Conservation (phyloP, 2,113 vertebrate species). For the Erythrocebus patas region DNA sequence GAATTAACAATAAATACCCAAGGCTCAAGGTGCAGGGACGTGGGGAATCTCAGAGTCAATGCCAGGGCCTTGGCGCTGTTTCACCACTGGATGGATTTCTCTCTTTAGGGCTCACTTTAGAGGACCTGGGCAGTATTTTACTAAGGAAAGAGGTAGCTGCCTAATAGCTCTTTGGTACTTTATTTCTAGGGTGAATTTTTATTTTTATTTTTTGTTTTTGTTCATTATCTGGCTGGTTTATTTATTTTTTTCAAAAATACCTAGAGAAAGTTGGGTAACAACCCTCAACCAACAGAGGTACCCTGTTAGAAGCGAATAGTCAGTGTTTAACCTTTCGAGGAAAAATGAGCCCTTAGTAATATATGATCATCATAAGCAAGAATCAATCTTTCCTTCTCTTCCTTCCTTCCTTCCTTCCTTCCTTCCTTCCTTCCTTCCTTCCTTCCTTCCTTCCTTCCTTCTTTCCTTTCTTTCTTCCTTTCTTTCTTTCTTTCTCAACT, state of each 20-base stretch:
- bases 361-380: background rate
- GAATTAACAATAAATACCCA: background rate
- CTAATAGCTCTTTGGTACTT: background rate
- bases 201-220: background rate
- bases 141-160: background rate
- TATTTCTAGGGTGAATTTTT: background rate
- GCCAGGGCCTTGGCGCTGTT: no score
- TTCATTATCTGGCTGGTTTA: background rate
- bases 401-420: background rate
- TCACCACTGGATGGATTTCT: background rate
- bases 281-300: background rate
- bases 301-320: background rate
- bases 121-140: background rate
- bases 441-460: background rate
- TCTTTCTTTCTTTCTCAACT: no score
- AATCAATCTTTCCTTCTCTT: background rate
- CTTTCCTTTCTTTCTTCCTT: no score
- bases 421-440: background rate
- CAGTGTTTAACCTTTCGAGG: background rate
- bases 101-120: background rate
- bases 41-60: background rate
- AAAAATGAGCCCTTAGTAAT: background rate
- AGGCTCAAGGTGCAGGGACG: background rate
- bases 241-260: conserved; percentile 34
- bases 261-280: background rate